Base-by-base conservation (phyloP, 2,888 invertebrate species). In the Coenonympha arcania region DNA sequence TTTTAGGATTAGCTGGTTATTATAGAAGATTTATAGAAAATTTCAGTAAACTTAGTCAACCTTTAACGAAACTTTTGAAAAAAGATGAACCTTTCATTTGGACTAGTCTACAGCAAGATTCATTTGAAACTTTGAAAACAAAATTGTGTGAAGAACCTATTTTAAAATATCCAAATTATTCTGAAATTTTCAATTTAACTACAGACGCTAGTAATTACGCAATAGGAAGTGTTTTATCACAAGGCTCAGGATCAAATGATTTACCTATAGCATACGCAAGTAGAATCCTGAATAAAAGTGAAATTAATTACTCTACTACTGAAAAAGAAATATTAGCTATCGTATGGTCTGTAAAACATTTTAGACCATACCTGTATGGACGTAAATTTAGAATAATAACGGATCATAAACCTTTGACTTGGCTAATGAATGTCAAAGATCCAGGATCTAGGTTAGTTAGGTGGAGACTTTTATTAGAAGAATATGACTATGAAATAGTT, bases 401-500 rank as follows among this genome's bases (percentile, higher is more conserved):
- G 1, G 57, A 60, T 36, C 60, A 60, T 20, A 55, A 44, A 37
- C 57, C 57, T 2, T 42, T 57, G 16, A 13, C 55, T 9, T 57
- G 52, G 28, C 44, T 56, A 15, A 57, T 54, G 34, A 16, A 24
- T 6, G 53, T 56, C 49, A 51, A 41, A 24, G 46, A 60, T 36
- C 18, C 18, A n/a, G 18, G 36, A 3, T 24, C 22, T 22, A 13
- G 22, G 3, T 13, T 39, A 24, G 22, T 22, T 15, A 11, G 39
- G 24, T 39, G 22, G 39, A 11, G 20, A 22, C 22, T 39, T 19
- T 24, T 24, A 13, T 13, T 22, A 24, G 39, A 39, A 39, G 22
- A 39, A 22, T 37, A 37, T n/a, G 19, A 11, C 3, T 11, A 22
- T 8, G 13, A 20, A 22, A 15, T 39, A 5, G 15, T 4, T 11